These are phyloP conservation scores for Pseudomyrmex gracilis DNA, from an alignment of 1,140 invertebrate genomes.

Conservation along the genomic window DNA sequence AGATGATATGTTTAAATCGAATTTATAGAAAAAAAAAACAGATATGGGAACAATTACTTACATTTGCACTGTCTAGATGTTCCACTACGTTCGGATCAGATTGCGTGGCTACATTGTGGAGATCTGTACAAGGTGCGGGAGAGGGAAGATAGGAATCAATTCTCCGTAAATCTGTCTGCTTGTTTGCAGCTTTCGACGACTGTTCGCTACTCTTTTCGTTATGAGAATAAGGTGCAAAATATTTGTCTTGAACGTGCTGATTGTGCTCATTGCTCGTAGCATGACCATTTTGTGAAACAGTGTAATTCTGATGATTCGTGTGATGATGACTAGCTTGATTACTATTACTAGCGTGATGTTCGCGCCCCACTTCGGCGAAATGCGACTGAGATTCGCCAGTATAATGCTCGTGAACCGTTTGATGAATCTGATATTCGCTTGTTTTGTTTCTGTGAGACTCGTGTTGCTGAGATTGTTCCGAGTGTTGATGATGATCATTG, in stretches of 20 bases:
- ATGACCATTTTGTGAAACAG: slow-evolving; percentile 47
- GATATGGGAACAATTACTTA: slow-evolving; percentile 80
- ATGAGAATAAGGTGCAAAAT: slow-evolving; percentile 23
- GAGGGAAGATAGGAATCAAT: slow-evolving; percentile 62
- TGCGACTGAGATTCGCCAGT: neutral
- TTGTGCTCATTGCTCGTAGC: slow-evolving; percentile 6
- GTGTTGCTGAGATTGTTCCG: slow-evolving; percentile 26
- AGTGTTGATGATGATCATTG: slow-evolving; percentile 25
- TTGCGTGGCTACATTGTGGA: slow-evolving; percentile 79
- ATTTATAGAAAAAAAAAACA: slow-evolving; percentile 62
- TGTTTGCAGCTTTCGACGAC: slow-evolving; percentile 37
- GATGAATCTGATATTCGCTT: slow-evolving; percentile 26
- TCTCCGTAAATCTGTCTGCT: slow-evolving; percentile 57
- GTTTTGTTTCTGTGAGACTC: slow-evolving; percentile 40
- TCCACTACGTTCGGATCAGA: slow-evolving; percentile 76
- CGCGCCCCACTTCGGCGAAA: neutral
- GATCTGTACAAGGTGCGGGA: slow-evolving; percentile 75
- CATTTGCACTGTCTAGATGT: slow-evolving; percentile 74
- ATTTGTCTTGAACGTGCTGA: slow-evolving; percentile 27
- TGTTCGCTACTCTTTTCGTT: slow-evolving; percentile 44
- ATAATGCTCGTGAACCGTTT: slow-evolving; percentile 23
- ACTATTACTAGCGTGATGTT: slow-evolving; percentile 5
- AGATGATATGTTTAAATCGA: slow-evolving; percentile 38
- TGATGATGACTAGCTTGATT: slow-evolving; percentile 27
- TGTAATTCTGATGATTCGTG: slow-evolving; percentile 22